Evolutionary conservation across 1,140 invertebrate species (phyloP), one percentile per base, ranked within the genome.

Genomic region (Orussus abietinus): DNA sequence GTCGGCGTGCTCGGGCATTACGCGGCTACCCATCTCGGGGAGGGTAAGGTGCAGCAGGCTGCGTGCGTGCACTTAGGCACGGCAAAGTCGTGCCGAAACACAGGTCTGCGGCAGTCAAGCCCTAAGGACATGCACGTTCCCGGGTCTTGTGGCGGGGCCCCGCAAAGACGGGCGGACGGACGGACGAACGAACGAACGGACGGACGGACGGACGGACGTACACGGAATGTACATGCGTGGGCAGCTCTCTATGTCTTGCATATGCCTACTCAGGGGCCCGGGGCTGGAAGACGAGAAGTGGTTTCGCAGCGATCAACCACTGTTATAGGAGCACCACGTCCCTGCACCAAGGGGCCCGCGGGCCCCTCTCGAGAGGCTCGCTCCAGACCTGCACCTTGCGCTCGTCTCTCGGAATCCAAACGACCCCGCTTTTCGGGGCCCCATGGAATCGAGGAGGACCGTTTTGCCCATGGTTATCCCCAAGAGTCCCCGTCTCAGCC

Each of bases 211-310:
- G 1, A 18, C 13, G 31, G 17, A 33, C 31, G 28, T 3, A 21
- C 36, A 13, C 18, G 45, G 61, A 62, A 64, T 65, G 59, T 53
- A 48, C 51, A 47, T 61, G 64, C 64, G 62, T 64, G 62, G 64
- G 62, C 55, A 60, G 62, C 47, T 26, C 17, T 30, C 9, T 17
- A 22, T 32, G 25, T 22, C 9, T 14, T n/a, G 3, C 15, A 32
- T 35, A 20, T 19, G 31, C 21, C 4, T 15, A 19, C 22, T 33
- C 37, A 38, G 25, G 38, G 56, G 55, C 49, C 53, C 50, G 50
- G 49, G 64, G 60, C 58, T 59, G 56, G 50, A 50, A 60, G 55
- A 65, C 59, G 54, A 59, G 60, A 62, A 58, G 62, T 61, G 61
- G 63, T 57, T 59, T 51, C 48, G 50, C 51, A 57, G 60, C 51